Conservation (phyloP, 2,113 vertebrate species). For the Laticauda laticaudata region DNA sequence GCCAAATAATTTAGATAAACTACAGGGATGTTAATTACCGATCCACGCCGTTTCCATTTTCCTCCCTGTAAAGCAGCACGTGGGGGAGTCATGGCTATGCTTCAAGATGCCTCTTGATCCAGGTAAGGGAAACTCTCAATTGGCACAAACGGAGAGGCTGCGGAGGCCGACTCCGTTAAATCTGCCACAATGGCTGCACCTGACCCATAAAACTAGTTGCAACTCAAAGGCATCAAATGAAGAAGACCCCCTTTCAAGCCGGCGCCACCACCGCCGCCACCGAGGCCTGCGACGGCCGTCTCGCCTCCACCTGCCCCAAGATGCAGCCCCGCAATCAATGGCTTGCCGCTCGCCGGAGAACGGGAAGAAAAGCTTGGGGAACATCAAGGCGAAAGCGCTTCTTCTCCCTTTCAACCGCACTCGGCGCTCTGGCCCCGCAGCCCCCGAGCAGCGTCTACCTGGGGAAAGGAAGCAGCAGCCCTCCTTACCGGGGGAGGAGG, state of each 20-base stretch:
- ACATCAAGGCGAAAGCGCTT: slow-evolving; percentile 27
- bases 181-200: slow-evolving; percentile 65
- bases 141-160: slow-evolving; percentile 47
- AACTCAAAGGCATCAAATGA: slow-evolving; percentile 61
- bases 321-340: slow-evolving; percentile 53
- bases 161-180: slow-evolving; percentile 70
- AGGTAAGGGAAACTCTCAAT: slow-evolving; percentile 62
- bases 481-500: neutral
- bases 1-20: too few relatives aligned
- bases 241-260: slow-evolving; percentile 55
- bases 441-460: neutral
- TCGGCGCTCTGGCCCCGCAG: neutral
- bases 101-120: slow-evolving; percentile 41
- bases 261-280: slow-evolving; percentile 26
- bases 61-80: slow-evolving; percentile 8
- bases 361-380: neutral
- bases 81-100: neutral
- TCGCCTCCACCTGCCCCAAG: slow-evolving; percentile 36
- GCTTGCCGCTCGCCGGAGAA: slow-evolving; percentile 17
- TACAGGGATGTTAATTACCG: too few relatives aligned
- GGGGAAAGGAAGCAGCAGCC: neutral
- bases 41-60: neutral
- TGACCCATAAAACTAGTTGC: slow-evolving; percentile 57
- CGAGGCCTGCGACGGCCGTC: slow-evolving; percentile 46
- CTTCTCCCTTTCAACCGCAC: neutral